These are phyloP conservation scores for Catocala nupta DNA, from an alignment of 2,888 invertebrate genomes.

Conservation along the genomic window DNA sequence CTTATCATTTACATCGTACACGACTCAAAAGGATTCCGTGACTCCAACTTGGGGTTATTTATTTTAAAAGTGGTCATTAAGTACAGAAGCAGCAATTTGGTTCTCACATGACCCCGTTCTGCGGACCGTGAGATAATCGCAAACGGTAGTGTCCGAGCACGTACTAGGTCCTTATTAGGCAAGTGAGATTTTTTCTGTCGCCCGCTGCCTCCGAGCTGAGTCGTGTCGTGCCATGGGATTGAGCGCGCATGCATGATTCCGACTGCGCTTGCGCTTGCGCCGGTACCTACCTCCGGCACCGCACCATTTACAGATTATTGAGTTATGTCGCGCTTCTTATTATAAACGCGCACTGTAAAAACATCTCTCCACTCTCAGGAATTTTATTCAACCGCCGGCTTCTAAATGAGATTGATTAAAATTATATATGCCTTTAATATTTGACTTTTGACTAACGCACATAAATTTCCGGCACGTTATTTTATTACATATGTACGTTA, in stretches of 20 bases:
- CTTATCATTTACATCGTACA: slow-evolving; percentile 71
- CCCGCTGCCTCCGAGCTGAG: slow-evolving; percentile 54
- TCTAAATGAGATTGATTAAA: slow-evolving; percentile 29
- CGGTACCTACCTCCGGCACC: slow-evolving; percentile 48
- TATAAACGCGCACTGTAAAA: slow-evolving; percentile 24
- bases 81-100: slow-evolving; percentile 73
- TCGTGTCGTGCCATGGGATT: slow-evolving; percentile 63
- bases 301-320: slow-evolving; percentile 59
- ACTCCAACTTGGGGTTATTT: slow-evolving; percentile 65
- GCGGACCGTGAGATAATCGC: slow-evolving; percentile 84
- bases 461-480: slow-evolving; percentile 37
- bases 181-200: slow-evolving; percentile 73
- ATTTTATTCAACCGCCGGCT: slow-evolving; percentile 3
- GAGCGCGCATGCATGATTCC: slow-evolving; percentile 70
- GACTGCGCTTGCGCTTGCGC: slow-evolving; percentile 38
- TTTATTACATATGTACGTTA: slow-evolving; percentile 39
- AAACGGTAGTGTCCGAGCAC: slow-evolving; percentile 80
- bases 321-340: slow-evolving; percentile 50
- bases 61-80: slow-evolving; percentile 69
- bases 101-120: slow-evolving; percentile 81
- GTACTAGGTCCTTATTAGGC: slow-evolving; percentile 82
- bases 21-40: slow-evolving; percentile 70
- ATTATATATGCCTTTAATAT: slow-evolving; percentile 38
- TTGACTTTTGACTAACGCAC: slow-evolving; percentile 35
- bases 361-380: slow-evolving; percentile 14